Base-by-base conservation (phyloP, 2,888 invertebrate species). In the Pogonocherus hispidulus region DNA sequence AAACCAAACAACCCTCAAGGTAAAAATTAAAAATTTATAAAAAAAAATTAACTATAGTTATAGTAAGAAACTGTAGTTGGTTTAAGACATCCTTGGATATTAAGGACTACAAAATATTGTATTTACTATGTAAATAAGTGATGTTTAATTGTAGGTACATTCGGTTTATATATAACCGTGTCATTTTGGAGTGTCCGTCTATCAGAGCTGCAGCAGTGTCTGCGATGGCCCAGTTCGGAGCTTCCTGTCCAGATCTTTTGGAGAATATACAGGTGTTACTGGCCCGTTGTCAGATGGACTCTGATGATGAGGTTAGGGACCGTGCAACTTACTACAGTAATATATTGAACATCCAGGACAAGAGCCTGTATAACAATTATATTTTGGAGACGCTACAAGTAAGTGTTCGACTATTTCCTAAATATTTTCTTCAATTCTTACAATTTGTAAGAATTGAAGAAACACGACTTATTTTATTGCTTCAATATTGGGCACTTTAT, bases 251-350 rank as follows among this genome's bases (percentile, higher is more conserved):
- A 0, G 93, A 94, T 76, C 87, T 99, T 51, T 86, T 96, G 63
- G 92, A 92, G 8, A 98, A 98, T 82, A 94, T 99, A 64, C 87
- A 89, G 65, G 90, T 96, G 4, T 86, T 97, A 46, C 86, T 96
- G 4, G 91, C 92, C 0, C 91, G 98, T 6, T 98, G 97, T 79
- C 94, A 97, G 83, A 89, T 99, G 88, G 99, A 99, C 83, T 94
- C 95, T 0, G 99, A 99, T 83, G 99, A 99, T 85, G 99, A 99
- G 87, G 98, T 99, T 0, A 89, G 99, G 32, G 99, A 99, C 86
- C 89, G 99, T 46, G 99, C 99, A 8, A 97, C 99, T 0, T 98
- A 97, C 85, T 99, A 98, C 87, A 93, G 95, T 80, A 91, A 92
- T 41, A 92, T 99, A 72, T 87, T 99, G 20, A 90, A 91, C 71